Base-by-base conservation (phyloP, 2,888 invertebrate genomes). In the Drosophila leonis region DNA sequence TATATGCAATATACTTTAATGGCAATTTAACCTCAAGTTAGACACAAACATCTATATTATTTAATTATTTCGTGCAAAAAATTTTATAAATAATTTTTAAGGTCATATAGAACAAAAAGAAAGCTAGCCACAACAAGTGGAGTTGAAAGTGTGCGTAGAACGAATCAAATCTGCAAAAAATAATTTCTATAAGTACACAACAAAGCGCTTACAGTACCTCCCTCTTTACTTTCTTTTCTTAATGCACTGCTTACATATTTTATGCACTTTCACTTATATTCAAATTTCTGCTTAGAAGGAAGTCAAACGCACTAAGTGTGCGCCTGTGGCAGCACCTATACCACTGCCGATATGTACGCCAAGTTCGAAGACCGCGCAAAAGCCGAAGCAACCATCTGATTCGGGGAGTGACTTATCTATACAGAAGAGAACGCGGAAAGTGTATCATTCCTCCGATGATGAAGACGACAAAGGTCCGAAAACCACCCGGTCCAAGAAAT, bases 211-310 rank as follows among this genome's bases (percentile, higher is more conserved):
- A 7, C 4, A n/a, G n/a, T n/a, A n/a, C n/a, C n/a, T n/a, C n/a
- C n/a, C n/a, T n/a, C n/a, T n/a, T n/a, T n/a, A 1, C 15, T n/a
- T 1, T 15, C n/a, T 7, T 24, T 46, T 66, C 77, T 66, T n/a
- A n/a, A n/a, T n/a, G n/a, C n/a, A n/a, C n/a, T 12, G 12, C 8
- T 39, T 9, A 9, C 8, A 39, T 9, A n/a, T 39, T n/a, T 9
- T 39, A n/a, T n/a, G 7, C 39, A n/a, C 39, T 48, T 37, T 67
- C 64, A 78, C 81, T 81, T 69, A 72, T 72, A 78, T 75, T 73
- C 70, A 71, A 63, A 73, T 68, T 59, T 51, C 44, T 64, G 31
- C 48, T 41, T 52, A 74, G 35, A 35, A 35, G 13, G 13, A 35
- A 31, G 31, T 0, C 31, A 31, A 31, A 7, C 1, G 7, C 1